A percentile compares a stretch with the other conserved stretches of the same genome.
phyloP scores from a whole-genome alignment of 2,888 invertebrate genomes.

The Spisula subtruncata region DNA sequence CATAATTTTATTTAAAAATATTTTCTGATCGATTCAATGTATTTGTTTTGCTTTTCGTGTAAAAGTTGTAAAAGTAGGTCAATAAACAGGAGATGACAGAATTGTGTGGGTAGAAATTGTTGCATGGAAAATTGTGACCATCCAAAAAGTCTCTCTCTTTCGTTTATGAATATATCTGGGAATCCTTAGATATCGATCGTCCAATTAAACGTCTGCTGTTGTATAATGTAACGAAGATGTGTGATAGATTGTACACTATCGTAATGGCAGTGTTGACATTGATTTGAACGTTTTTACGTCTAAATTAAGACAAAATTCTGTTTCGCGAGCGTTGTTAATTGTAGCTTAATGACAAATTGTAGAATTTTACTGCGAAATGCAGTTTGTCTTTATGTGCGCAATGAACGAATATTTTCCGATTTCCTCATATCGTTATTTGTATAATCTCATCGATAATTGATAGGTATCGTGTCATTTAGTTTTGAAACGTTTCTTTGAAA shows the following conservation, averaged over 20 bases:
- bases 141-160: no score
- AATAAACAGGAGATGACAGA: neutral
- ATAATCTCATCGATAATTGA: neutral
- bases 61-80: neutral
- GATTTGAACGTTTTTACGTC: neutral
- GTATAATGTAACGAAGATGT: neutral
- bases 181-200: no score
- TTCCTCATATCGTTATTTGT: no score
- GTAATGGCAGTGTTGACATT: neutral
- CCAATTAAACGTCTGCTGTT: neutral
- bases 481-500: neutral
- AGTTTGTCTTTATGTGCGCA: neutral
- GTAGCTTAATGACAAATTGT: neutral
- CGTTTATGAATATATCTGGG: no score
- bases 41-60: neutral
- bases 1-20: neutral
- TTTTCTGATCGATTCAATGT: neutral
- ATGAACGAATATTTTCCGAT: neutral
- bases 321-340: neutral
- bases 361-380: neutral
- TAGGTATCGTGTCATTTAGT: neutral
- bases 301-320: neutral
- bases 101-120: no score
- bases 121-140: no score
- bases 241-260: neutral